These are phyloP conservation scores for Spinus pinus DNA, from an alignment of 2,797 vertebrate species.

Conservation along the genomic window DNA sequence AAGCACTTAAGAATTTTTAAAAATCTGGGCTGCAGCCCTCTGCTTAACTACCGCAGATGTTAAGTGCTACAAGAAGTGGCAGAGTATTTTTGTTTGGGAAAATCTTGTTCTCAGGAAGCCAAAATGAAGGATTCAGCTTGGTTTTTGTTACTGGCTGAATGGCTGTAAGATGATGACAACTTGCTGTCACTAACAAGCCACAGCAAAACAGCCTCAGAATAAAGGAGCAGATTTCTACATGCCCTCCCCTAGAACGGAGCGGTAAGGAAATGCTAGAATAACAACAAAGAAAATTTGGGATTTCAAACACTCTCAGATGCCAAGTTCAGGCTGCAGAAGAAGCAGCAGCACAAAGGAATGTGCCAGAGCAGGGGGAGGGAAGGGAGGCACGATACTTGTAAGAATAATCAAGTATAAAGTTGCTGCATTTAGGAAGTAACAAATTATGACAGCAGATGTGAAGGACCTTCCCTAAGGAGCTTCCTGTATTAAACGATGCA, in stretches of 20 bases:
- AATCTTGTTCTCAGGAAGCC: background rate
- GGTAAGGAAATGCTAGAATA: background rate
- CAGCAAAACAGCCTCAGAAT: background rate
- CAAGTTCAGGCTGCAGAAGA: background rate
- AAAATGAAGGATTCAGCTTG: background rate
- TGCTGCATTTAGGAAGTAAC: conserved; percentile 57
- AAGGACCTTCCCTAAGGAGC: conserved; percentile 56
- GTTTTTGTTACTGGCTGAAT: conserved; percentile 38
- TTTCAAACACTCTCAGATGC: conserved; percentile 2
- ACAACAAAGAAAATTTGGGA: conserved; percentile 8
- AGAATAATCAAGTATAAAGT: conserved; percentile 51
- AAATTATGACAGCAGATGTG: conserved; percentile 57
- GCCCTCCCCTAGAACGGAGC: background rate
- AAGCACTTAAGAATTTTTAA: background rate
- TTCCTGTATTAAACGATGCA: conserved; percentile 39
- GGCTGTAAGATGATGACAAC: conserved; percentile 31
- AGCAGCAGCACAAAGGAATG: conserved; percentile 12
- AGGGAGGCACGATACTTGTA: background rate
- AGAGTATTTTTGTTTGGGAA: background rate
- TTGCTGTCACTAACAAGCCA: background rate
- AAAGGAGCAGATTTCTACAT: background rate
- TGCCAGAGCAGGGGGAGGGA: conserved; percentile 19
- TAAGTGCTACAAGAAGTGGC: background rate
- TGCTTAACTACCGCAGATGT: background rate
- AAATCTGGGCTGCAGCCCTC: background rate